Base-by-base conservation (phyloP, 2,797 vertebrate species). In the Pseudomugil gertrudae region DNA sequence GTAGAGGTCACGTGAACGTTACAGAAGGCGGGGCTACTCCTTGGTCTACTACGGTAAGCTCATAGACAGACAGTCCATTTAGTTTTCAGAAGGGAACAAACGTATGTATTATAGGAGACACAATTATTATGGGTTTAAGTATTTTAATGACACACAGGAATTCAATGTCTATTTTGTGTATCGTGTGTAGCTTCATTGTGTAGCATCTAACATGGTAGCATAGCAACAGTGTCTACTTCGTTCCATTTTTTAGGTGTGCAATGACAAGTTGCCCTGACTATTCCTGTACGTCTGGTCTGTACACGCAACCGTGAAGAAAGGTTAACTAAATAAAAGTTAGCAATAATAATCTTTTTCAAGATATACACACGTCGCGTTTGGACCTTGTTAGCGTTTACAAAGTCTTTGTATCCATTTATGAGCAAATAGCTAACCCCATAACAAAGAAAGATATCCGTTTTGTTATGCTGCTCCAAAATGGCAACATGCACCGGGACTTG, bases 11-110 rank as follows among this genome's bases (percentile, higher is more conserved):
- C 36, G 69, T 52, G 8, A 7, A 17, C 7, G 36, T 32, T 11
- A 40, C n/a, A 17, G 74, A 11, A 54, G 87, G 86, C 13, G 86
- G 79, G 63, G 78, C 79, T 32, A 54, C 54, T 19, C 36, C 6
- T 48, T 30, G 56, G 4, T 57, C n/a, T 5, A 50, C 48, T 27
- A 86, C 75, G 90, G 88, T 91, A 88, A 90, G 87, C 24, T 51
- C 21, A 26, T 51, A 4, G n/a, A 51, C 50, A 4, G n/a, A 51
- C 50, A 17, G 50, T 51, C 4, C 57, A 15, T 51, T 23, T 24
- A 40, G 26, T 33, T 21, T 59, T 33, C 17, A 0, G 50, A 29
- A 35, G 17, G 24, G 57, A 57, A 5, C 2, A n/a, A 30, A 48
- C 27, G 17, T 5, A 74, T 63, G 19, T 52, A 1, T 2, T 9